A percentile compares a stretch with the other conserved stretches of the same genome.
phyloP scores from a whole-genome alignment of 2,888 invertebrate species.

The Perithous albicinctus region DNA sequence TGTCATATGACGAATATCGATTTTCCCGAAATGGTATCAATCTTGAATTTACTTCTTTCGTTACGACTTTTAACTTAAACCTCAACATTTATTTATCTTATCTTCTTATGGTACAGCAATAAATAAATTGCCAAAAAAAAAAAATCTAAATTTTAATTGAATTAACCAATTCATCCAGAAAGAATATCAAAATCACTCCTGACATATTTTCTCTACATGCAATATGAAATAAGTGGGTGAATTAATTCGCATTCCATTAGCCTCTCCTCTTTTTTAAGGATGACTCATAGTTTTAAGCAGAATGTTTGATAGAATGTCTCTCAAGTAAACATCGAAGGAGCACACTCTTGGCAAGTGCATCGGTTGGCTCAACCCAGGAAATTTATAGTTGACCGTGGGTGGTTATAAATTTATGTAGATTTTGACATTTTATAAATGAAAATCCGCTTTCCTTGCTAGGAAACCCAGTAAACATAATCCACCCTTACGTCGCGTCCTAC shows the following conservation, averaged over 20 bases:
- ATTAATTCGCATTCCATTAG: neutral
- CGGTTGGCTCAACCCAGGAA: conserved; percentile 28
- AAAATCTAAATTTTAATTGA: no score
- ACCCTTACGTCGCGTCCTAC: neutral
- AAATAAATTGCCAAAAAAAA: no score
- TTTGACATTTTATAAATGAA: conserved; percentile 40
- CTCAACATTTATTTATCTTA: no score
- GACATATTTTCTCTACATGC: neutral
- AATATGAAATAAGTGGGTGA: neutral
- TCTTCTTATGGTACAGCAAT: no score
- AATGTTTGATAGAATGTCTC: conserved; percentile 2
- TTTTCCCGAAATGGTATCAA: neutral
- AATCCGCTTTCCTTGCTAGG: conserved; percentile 4
- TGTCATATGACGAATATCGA: neutral
- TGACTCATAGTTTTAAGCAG: neutral
- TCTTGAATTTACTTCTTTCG: neutral
- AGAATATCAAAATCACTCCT: neutral
- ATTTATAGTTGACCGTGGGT: conserved; percentile 46
- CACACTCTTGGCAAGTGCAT: conserved; percentile 35
- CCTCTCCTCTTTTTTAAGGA: neutral
- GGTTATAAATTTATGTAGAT: conserved; percentile 43
- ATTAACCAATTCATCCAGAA: no score
- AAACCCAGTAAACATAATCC: conserved; percentile 10
- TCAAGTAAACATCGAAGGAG: conserved; percentile 24
- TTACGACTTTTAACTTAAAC: no score